phyloP scores from a whole-genome alignment of 2,113 vertebrate genomes.

The Megalops atlanticus region DNA sequence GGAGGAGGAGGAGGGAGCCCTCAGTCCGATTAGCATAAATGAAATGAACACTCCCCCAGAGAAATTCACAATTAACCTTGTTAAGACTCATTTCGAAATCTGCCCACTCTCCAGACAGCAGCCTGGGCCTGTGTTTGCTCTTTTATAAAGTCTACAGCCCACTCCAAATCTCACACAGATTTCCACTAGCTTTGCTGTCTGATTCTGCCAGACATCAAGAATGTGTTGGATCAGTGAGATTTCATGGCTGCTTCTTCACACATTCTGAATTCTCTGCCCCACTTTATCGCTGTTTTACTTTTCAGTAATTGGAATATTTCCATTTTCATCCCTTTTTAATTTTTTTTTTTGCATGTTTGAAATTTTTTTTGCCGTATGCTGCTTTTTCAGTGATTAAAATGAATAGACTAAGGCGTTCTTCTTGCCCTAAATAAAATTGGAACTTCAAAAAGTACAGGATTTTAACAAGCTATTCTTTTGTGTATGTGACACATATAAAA shows the following conservation, averaged over 20 bases:
- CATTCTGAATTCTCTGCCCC: slow-evolving; percentile 66
- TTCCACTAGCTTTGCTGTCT: slow-evolving; percentile 69
- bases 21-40: not conserved
- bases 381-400: not conserved
- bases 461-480: not conserved
- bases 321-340: slow-evolving; percentile 1
- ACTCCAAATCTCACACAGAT: slow-evolving; percentile 74
- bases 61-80: slow-evolving; percentile 66
- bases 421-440: not conserved
- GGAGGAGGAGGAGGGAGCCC: not conserved
- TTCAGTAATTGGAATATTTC: not conserved
- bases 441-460: too few relatives aligned
- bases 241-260: slow-evolving; percentile 72
- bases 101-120: slow-evolving; percentile 61
- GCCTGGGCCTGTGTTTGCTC: slow-evolving; percentile 65
- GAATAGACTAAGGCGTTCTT: not conserved
- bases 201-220: slow-evolving; percentile 73
- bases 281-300: slow-evolving; percentile 47
- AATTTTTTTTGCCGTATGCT: too few relatives aligned
- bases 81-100: slow-evolving; percentile 60
- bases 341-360: not conserved
- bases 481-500: too few relatives aligned
- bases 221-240: slow-evolving; percentile 76
- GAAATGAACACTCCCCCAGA: slow-evolving; percentile 10
- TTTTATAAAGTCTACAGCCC: slow-evolving; percentile 59